Evolutionary conservation across 2,113 vertebrate genomes (phyloP).

Genomic region (Brienomyrus brachyistius): DNA sequence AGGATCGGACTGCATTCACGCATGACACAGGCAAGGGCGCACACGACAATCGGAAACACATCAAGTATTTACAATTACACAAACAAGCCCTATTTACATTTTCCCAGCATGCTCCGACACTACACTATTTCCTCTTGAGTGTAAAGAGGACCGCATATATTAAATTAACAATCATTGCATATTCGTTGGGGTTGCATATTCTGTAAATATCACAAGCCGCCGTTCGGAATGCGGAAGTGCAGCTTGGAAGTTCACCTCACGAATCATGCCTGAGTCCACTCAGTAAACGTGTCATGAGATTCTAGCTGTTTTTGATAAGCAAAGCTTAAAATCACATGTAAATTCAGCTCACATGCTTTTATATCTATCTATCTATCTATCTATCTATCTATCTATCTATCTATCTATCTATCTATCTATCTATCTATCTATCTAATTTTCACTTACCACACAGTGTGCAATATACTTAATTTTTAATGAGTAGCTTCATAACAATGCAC

Average conservation of each 20-base stretch:
- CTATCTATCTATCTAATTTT: background rate
- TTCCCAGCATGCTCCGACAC: background rate
- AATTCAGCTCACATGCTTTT: background rate
- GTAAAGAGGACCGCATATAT: slow-evolving; percentile 7
- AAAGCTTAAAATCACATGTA: background rate
- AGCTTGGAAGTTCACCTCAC: background rate
- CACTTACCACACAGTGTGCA: background rate
- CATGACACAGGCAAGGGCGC: background rate
- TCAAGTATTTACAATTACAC: background rate
- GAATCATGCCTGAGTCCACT: background rate
- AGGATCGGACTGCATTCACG: background rate
- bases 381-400: too few species aligned
- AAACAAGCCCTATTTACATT: background rate
- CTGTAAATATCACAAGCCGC: background rate
- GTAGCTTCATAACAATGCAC: background rate
- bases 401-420: too few species aligned
- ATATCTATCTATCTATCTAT: background rate
- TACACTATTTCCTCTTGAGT: background rate
- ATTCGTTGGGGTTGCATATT: background rate
- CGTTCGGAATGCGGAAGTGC: background rate
- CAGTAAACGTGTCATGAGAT: background rate
- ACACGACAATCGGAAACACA: background rate
- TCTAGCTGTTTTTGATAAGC: background rate
- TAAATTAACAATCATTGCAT: slow-evolving; percentile 15
- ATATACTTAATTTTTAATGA: background rate